A percentile compares a stretch with the other conserved stretches of the same genome.
Evolutionary conservation across 2,797 vertebrate species (phyloP).

Genomic region (Mergus octosetaceus): DNA sequence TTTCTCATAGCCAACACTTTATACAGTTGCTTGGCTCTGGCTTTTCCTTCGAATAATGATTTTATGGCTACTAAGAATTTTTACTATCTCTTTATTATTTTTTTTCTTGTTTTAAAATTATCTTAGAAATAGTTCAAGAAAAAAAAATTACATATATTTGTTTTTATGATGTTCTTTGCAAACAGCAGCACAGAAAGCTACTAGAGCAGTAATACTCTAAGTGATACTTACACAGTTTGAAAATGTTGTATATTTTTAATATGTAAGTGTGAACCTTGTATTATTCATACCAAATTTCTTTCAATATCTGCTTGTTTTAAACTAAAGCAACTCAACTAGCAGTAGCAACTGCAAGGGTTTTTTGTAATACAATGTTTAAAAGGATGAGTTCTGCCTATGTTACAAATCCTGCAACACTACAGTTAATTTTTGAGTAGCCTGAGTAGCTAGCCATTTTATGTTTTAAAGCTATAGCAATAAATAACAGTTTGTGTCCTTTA

Average conservation of each 20-base stretch:
- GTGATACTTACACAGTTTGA: fast-evolving
- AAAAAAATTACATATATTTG: background rate
- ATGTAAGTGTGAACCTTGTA: background rate
- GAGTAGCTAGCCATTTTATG: background rate
- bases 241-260: background rate
- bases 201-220: background rate
- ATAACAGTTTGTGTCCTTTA: background rate
- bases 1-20: background rate
- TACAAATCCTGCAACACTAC: background rate
- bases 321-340: background rate
- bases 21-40: background rate
- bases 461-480: background rate
- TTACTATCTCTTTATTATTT: background rate
- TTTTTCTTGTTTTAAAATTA: background rate
- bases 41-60: background rate
- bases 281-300: background rate
- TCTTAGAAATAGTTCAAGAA: background rate
- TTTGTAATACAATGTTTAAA: background rate
- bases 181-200: background rate
- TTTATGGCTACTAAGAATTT: background rate
- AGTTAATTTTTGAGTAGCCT: background rate
- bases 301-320: background rate
- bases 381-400: background rate
- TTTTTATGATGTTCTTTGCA: background rate
- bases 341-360: background rate